Evolutionary conservation across 2,888 invertebrate genomes (phyloP), one percentile per base, ranked within the genome.

Genomic region (Trypoxylon attenuatum): DNA sequence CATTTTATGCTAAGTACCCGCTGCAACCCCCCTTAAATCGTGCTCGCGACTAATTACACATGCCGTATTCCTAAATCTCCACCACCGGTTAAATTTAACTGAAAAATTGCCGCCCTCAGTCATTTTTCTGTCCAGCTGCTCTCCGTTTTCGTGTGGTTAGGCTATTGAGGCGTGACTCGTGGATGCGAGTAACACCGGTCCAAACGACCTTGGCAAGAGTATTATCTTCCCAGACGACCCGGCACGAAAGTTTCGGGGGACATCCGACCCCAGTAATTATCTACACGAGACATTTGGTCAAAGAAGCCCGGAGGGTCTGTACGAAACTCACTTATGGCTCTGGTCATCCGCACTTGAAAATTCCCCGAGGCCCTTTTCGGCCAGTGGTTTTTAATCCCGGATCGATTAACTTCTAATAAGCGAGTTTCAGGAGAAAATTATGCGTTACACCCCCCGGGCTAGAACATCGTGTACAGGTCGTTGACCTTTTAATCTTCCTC

Each of bases 1-100:
- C 83, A 83, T 83, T 83, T 76, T 83, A 83, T 83, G 83, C 82
- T 82, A 83, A 83, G 79, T 77, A 81, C 79, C 68, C 69, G 51
- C 49, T 33, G 51, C 69, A 64, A 73, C 73, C 79, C 60, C 59
- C 55, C 59, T 47, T 55, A 54, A 47, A 53, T 62, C 58, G 42
- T 42, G 46, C 55, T 47, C 25, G 49, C 61, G 25, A 73, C 73
- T 75, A 70, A 75, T 75, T 64, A 56, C 59, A 47, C 38, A 15
- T 27, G 15, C 23, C 33, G 55, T 29, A 19, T 46, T 23, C 45
- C 33, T 10, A 33, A 33, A n/a, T n/a, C 10, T 33, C 3, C 33
- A 33, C 33, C 3, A n/a, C n/a, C n/a, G n/a, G n/a, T n/a, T n/a
- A 27, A 27, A 10, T 2, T n/a, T 27, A 27, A 27, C 27, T 27